Evolutionary conservation across 2,888 invertebrate species (phyloP).

Genomic region (Lasioglossum marginatum): DNA sequence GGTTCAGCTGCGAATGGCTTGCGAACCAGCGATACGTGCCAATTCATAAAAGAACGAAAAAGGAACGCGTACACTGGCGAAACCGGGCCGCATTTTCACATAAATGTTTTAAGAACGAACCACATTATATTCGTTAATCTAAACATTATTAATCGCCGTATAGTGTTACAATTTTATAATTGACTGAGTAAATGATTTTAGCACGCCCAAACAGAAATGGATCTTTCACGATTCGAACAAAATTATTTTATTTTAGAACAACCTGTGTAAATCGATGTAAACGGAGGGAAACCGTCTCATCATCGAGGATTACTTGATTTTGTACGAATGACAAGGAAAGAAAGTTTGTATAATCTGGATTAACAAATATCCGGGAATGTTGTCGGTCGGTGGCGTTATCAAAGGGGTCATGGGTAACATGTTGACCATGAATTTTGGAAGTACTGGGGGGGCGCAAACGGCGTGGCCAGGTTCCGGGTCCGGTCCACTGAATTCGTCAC

Average conservation of each 20-base stretch:
- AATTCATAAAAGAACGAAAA: neutral
- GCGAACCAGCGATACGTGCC: slow-evolving; percentile 21
- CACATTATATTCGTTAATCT: too few relatives aligned
- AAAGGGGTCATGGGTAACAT: slow-evolving; percentile 48
- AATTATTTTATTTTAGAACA: neutral
- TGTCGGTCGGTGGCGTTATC: slow-evolving; percentile 13
- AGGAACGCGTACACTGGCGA: neutral
- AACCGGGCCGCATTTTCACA: neutral
- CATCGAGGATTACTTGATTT: neutral
- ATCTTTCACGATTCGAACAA: neutral
- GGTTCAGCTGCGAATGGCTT: neutral
- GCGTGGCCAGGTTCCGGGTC: slow-evolving; percentile 25
- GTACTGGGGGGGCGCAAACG: slow-evolving; percentile 38
- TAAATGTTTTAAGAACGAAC: neutral
- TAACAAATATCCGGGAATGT: slow-evolving; percentile 37
- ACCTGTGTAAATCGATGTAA: too few relatives aligned
- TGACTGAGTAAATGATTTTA: neutral
- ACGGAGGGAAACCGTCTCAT: neutral
- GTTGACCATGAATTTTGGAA: slow-evolving; percentile 69
- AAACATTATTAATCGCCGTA: neutral
- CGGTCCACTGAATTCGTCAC: slow-evolving; percentile 68
- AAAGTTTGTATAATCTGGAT: slow-evolving; percentile 11
- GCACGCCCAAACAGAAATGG: neutral
- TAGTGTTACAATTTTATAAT: too few relatives aligned
- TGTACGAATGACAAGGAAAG: slow-evolving; percentile 10